Evolutionary conservation across 64 coral and sea anemone genomes (phyloP), one percentile per base, ranked within the genome.

Genomic region (Porites lutea): DNA sequence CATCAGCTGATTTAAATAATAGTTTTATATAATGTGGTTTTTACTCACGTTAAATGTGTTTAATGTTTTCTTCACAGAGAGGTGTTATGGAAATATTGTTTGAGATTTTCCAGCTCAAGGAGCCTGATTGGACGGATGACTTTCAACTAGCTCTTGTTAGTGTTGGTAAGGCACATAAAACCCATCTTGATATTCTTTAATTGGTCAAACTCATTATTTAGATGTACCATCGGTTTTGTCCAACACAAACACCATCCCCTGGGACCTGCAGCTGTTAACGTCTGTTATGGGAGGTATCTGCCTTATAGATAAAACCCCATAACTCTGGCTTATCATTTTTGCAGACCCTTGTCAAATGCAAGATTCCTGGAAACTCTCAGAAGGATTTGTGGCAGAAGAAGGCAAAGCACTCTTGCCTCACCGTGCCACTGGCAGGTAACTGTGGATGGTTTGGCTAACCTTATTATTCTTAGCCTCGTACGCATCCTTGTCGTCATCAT

Each of bases 61-160:
- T 75, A 51, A n/a, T 82, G 49, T 13, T 86, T 43, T 79, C 70
- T 74, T 77, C 57, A 13, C 55, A 99, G 97, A 96, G 84, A 73
- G 94, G 94, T 58, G 94, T 96, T n/a, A 99, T 99, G 97, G 94
- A 99, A 67, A 93, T 99, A 58, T 83, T 99, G 75, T 91, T 95
- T 91, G 94, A 99, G 83, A 91, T 99, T 48, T 99, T 99, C 63
- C 89, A 92, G 77, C 75, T 96, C 0, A 95, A 95, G 37, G 94
- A 96, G 27, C 94, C 97, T 6, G 91, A 91, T 5, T 99, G 97
- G 97, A 99, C 97, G 18, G 91, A 96, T 62, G 97, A 99, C 47
- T 99, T 99, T 61, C 86, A 90, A 14, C 75, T 94, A 79, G 97
- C 97, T 58, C 55, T 99, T 43, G 55, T 92, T 12, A 99, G 97